A percentile compares a stretch with the other conserved stretches of the same genome.
phyloP scores from a whole-genome alignment of 2,797 vertebrate genomes.

The Danio jaintianensis region DNA sequence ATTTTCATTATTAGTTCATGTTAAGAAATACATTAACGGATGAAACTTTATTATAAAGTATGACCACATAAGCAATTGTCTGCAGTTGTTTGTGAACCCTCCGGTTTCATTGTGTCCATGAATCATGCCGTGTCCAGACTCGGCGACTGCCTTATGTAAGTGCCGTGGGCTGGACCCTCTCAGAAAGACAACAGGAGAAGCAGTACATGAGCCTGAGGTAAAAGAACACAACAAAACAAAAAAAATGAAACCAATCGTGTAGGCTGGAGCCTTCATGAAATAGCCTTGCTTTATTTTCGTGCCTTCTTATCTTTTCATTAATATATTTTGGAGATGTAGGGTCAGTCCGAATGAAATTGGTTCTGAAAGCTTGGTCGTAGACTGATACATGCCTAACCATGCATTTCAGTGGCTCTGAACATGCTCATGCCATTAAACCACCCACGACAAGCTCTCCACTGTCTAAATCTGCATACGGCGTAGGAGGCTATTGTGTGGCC shows the following conservation, averaged over 20 bases:
- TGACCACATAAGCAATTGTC: not conserved
- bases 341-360: not conserved
- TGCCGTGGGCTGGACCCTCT: conserved; percentile 42
- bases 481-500: conserved; percentile 78
- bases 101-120: conserved; percentile 13
- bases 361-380: not conserved
- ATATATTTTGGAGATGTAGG: not conserved
- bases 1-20: not conserved
- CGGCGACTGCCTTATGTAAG: conserved; percentile 54
- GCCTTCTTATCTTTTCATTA: not conserved
- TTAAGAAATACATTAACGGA: not conserved
- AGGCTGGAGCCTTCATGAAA: conserved; percentile 1
- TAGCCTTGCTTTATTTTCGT: conserved; percentile 11
- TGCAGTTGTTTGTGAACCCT: not conserved
- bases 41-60: not conserved
- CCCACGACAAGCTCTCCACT: conserved; percentile 71
- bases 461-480: conserved; percentile 74
- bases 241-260: conserved; percentile 13
- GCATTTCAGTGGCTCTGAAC: conserved; percentile 36
- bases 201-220: conserved; percentile 21
- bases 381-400: not conserved
- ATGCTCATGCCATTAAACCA: conserved; percentile 71
- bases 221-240: conserved; percentile 1
- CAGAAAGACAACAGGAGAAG: conserved; percentile 12
- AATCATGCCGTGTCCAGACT: conserved; percentile 56